Base-by-base conservation (phyloP, 2,113 vertebrate genomes). In the Peromyscus maniculatus region DNA sequence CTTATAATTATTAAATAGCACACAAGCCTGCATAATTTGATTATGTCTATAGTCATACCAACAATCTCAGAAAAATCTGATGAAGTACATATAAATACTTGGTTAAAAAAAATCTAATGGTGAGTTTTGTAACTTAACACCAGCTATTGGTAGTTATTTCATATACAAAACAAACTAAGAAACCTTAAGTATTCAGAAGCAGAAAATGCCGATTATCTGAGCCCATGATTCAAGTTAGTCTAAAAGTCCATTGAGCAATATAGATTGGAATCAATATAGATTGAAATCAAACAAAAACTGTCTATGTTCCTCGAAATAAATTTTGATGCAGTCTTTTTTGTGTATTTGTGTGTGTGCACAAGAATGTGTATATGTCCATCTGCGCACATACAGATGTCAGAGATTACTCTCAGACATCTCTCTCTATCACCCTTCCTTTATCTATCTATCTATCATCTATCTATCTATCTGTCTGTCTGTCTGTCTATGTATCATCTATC, bases 271-370 rank as follows among this genome's bases (percentile, higher is more conserved):
- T n/a, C n/a, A n/a, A n/a, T n/a, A n/a, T n/a, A 64, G 59, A 75
- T 1, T 66, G 1, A 33, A 87, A 87, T 83, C n/a, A 87, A 71
- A 91, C 17, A 55, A 78, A 82, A 22, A 55, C 59, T 57, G 46
- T 16, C 74, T 10, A 74, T 33, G 39, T 80, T 87, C 89, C 36
- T 57, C 59, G 82, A 98, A 94, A 87, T 93, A 72, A 39, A 80
- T n/a, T 82, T 80, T 80, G 31, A 22, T 57, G 78, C 19, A 57
- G n/a, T n/a, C 7, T 6, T 22, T 82, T 77, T 12, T n/a, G 55
- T n/a, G 55, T 82, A 24, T 82, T 4, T 82, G 79, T 59, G 31
- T 36, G 21, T 17, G 4, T 82, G 79, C 33, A 57, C 21, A 57
- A 52, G 78, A n/a, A 33, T 57, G 8, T 57, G 4, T n/a, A 52